Conservation (phyloP, 1,140 invertebrate genomes). For the Aphelinus certus region DNA sequence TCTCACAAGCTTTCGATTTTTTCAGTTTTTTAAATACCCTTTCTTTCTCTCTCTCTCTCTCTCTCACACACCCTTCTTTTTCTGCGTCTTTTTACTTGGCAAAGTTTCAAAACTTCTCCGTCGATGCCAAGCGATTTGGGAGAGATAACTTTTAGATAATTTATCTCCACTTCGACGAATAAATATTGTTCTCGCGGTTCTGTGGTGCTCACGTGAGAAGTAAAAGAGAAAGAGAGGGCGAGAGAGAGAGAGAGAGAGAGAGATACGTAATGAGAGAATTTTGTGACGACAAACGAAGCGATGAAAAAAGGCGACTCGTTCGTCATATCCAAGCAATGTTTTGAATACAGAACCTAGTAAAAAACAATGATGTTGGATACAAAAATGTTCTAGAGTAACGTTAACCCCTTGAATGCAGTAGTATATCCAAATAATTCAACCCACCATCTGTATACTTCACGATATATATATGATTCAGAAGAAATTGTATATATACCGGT, state of each 20-base stretch:
- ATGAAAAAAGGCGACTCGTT: conserved; percentile 10
- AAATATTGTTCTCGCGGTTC: too few relatives aligned
- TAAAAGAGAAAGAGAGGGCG: conserved; percentile 1
- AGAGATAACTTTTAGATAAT: too few relatives aligned
- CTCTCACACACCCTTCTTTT: not conserved
- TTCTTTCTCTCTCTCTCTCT: conserved; percentile 13
- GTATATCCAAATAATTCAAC: conserved; percentile 54
- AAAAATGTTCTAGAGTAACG: too few relatives aligned
- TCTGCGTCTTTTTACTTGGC: not conserved
- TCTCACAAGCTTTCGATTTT: not conserved
- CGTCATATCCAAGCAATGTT: conserved; percentile 11
- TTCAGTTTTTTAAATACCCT: conserved; percentile 3
- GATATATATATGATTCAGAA: conserved; percentile 43
- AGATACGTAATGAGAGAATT: not conserved
- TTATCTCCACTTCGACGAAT: too few relatives aligned
- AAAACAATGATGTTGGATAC: too few relatives aligned
- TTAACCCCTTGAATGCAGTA: conserved; percentile 52
- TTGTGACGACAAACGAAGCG: not conserved
- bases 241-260: conserved; percentile 14
- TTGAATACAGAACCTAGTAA: too few relatives aligned
- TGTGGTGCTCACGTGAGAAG: not conserved
- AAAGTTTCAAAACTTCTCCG: too few relatives aligned
- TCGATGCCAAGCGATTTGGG: too few relatives aligned
- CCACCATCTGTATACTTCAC: conserved; percentile 49
- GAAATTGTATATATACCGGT: conserved; percentile 40